Conservation (phyloP, 2,888 invertebrate genomes). For the Coronaproctus castanopsis region DNA sequence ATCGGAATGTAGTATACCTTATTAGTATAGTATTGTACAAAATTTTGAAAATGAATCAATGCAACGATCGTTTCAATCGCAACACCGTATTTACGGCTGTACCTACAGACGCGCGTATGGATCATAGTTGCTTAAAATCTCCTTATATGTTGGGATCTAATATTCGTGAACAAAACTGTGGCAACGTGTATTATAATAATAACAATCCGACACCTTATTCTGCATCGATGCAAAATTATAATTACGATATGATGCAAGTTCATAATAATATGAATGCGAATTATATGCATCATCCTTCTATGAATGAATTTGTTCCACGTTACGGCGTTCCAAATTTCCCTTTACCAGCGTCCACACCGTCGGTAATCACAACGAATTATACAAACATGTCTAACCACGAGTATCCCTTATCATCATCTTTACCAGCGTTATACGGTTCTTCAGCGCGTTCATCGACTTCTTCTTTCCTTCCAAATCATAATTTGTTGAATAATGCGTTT, state of each 20-base stretch:
- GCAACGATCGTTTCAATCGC: slow-evolving; percentile 22
- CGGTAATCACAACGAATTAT: slow-evolving; percentile 2
- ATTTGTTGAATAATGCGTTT: neutral
- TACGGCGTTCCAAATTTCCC: slow-evolving; percentile 1
- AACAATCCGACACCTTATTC: neutral
- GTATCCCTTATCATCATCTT: neutral
- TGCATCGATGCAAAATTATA: neutral
- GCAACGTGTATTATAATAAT: slow-evolving; percentile 6
- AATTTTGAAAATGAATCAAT: slow-evolving; percentile 23
- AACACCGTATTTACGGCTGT: slow-evolving; percentile 20
- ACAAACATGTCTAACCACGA: slow-evolving; percentile 3
- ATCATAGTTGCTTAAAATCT: slow-evolving; percentile 22
- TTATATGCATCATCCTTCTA: slow-evolving; percentile 3
- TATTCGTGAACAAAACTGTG: slow-evolving; percentile 8
- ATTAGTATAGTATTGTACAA: too few species aligned
- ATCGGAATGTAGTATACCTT: too few species aligned
- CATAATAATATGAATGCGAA: neutral
- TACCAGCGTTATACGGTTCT: slow-evolving; percentile 1
- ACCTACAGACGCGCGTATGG: slow-evolving; percentile 16
- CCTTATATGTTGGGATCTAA: slow-evolving; percentile 22
- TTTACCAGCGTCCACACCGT: neutral
- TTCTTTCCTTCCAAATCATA: neutral
- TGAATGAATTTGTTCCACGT: slow-evolving; percentile 5
- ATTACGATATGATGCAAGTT: slow-evolving; percentile 8
- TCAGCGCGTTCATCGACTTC: neutral